Evolutionary conservation across 2,888 invertebrate species (phyloP).

Genomic region (Drosophila multiciliata): DNA sequence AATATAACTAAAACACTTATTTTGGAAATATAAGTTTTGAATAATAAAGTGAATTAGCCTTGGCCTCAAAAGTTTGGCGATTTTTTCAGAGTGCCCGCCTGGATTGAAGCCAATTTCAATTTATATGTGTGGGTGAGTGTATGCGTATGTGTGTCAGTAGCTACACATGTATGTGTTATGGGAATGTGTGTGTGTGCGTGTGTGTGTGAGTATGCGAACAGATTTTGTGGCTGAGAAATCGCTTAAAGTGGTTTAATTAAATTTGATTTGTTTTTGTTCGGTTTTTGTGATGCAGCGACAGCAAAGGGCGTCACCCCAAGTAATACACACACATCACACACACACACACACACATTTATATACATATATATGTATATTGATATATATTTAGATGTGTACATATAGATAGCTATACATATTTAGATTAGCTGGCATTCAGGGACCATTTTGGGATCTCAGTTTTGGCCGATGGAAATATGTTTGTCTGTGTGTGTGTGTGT

Average conservation of each 20-base stretch:
- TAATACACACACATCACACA: constrained; percentile 5
- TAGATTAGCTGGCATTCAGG: constrained; percentile 16
- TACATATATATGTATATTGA: constrained; percentile 1
- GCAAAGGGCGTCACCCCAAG: constrained; percentile 40
- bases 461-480: not conserved
- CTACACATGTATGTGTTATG: not conserved
- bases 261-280: constrained; percentile 59
- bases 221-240: constrained; percentile 49
- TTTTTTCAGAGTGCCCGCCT: not conserved
- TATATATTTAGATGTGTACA: not conserved
- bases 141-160: not conserved
- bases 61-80: not conserved
- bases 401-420: not conserved
- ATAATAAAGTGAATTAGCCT: not conserved
- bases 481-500: not conserved
- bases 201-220: constrained; percentile 18
- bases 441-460: constrained; percentile 21
- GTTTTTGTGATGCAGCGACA: constrained; percentile 24
- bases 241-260: constrained; percentile 71
- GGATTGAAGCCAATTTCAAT: not conserved
- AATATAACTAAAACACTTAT: not conserved
- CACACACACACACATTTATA: not conserved
- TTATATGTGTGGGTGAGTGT: not conserved
- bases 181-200: not conserved
- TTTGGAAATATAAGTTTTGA: not conserved